phyloP scores from a whole-genome alignment of 2,888 invertebrate genomes.

The Metallyticus violacea region DNA sequence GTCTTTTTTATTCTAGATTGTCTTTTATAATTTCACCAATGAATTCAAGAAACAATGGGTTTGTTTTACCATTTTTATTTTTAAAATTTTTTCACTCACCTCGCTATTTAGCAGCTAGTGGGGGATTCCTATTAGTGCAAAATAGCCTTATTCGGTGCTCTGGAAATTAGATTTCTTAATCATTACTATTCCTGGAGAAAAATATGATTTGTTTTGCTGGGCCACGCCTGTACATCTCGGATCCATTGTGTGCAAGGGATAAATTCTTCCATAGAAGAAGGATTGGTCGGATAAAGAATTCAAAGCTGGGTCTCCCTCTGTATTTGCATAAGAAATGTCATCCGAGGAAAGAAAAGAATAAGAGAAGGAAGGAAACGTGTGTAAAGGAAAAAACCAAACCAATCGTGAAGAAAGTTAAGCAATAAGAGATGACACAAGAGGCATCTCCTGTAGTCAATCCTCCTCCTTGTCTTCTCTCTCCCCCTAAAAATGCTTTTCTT shows the following conservation, averaged over 20 bases:
- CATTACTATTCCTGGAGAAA: not conserved
- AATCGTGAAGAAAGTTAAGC: constrained; percentile 11
- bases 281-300: constrained; percentile 19
- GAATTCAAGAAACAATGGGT: too few relatives aligned
- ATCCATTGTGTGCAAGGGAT: constrained; percentile 13
- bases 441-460: constrained; percentile 5
- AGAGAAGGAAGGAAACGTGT: not conserved
- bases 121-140: too few relatives aligned
- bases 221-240: not conserved
- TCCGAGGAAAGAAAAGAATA: not conserved
- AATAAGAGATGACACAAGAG: constrained; percentile 1
- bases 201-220: not conserved
- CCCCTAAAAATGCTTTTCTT: not conserved
- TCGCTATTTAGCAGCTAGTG: too few relatives aligned
- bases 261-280: constrained; percentile 19
- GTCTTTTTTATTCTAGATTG: too few relatives aligned
- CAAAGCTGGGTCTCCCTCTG: constrained; percentile 10
- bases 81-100: too few relatives aligned
- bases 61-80: too few relatives aligned
- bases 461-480: not conserved
- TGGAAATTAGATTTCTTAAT: not conserved
- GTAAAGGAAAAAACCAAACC: constrained; percentile 1
- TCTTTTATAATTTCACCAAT: too few relatives aligned
- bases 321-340: constrained; percentile 20
- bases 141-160: not conserved